A percentile compares a stretch with the other conserved stretches of the same genome.
Evolutionary conservation across 2,113 vertebrate genomes (phyloP).

Genomic region (Leptocoma aspasia): DNA sequence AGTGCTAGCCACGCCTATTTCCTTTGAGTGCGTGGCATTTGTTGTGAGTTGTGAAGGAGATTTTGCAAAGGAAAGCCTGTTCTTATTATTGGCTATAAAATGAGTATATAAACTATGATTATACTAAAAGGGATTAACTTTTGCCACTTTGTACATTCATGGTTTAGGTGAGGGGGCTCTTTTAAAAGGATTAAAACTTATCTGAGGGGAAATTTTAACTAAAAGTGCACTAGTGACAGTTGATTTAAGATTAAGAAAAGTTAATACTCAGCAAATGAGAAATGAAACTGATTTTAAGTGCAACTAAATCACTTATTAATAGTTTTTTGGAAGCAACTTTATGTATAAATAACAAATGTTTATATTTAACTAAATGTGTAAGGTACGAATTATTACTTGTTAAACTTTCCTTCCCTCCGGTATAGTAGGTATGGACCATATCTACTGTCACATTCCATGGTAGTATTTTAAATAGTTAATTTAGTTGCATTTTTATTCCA

Average conservation of each 20-base stretch:
- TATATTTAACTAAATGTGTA: constrained; percentile 87
- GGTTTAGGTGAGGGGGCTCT: constrained; percentile 86
- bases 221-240: constrained; percentile 73
- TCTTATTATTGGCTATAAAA: constrained; percentile 76
- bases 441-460: constrained; percentile 79
- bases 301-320: constrained; percentile 85
- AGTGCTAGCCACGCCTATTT: constrained; percentile 79
- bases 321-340: constrained; percentile 82
- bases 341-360: constrained; percentile 88
- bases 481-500: constrained; percentile 73
- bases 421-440: constrained; percentile 69
- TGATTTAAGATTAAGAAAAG: constrained; percentile 78
- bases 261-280: constrained; percentile 73
- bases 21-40: constrained; percentile 71
- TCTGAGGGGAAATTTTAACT: constrained; percentile 82
- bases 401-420: constrained; percentile 71
- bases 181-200: constrained; percentile 74
- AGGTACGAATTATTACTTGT: constrained; percentile 79
- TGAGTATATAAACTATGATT: constrained; percentile 81
- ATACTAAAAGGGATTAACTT: constrained; percentile 90
- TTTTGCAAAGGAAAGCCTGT: constrained; percentile 84
- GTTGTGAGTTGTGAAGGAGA: constrained; percentile 80
- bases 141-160: constrained; percentile 86
- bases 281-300: constrained; percentile 77
- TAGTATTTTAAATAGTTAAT: constrained; percentile 76